Evolutionary conservation across 2,113 vertebrate species (phyloP).

Genomic region (Gallinago media): DNA sequence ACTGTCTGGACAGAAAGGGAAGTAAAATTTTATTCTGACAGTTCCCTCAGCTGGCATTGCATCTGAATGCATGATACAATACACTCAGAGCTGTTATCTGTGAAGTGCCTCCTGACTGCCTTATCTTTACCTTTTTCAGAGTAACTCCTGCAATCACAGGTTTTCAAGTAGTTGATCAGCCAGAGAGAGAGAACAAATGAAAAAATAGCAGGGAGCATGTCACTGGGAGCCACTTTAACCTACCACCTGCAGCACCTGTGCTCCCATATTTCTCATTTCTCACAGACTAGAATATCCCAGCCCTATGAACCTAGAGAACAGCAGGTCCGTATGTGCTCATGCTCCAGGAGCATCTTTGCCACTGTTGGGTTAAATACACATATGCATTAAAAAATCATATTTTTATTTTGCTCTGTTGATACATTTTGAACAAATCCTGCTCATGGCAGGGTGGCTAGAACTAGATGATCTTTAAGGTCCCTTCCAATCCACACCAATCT

Average conservation of each 20-base stretch:
- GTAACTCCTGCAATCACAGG: background rate
- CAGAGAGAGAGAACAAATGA: background rate
- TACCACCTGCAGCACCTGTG: background rate
- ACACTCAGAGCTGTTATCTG: background rate
- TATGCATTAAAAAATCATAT: background rate
- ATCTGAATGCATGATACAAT: background rate
- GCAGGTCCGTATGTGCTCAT: background rate
- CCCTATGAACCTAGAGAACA: background rate
- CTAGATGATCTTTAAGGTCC: background rate
- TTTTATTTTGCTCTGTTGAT: background rate
- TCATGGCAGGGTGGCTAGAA: background rate
- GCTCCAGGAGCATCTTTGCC: background rate
- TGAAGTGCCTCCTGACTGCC: background rate
- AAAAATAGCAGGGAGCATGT: background rate
- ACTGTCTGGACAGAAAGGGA: background rate
- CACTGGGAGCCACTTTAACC: background rate
- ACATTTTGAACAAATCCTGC: background rate
- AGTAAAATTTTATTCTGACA: background rate
- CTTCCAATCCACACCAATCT: background rate
- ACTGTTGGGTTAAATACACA: background rate
- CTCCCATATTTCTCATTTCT: fast-evolving
- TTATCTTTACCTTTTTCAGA: background rate
- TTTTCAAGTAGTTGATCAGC: background rate
- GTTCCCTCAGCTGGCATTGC: background rate
- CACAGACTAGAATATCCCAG: background rate